These are phyloP conservation scores for Gymnogyps californianus DNA, from an alignment of 2,113 vertebrate species.

Conservation along the genomic window DNA sequence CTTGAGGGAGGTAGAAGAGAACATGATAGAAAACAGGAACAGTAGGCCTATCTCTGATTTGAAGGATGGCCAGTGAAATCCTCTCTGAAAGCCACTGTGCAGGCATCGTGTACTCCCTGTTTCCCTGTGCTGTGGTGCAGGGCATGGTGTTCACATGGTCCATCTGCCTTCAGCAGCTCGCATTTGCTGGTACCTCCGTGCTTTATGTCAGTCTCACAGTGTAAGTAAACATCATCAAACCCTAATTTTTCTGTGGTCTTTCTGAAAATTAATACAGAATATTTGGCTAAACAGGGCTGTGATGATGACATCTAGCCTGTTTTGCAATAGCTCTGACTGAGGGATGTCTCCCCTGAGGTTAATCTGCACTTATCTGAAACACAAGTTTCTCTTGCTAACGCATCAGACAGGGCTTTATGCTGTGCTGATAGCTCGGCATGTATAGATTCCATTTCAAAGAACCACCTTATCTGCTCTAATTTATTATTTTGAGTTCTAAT, in stretches of 20 bases:
- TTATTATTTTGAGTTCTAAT: constrained; percentile 15
- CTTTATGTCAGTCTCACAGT: neutral
- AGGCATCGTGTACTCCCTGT: neutral
- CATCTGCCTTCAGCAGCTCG: neutral
- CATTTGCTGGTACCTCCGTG: neutral
- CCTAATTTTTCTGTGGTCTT: neutral
- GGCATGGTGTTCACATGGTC: neutral
- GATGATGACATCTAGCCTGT: neutral
- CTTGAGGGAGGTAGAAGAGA: neutral
- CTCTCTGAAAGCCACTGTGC: neutral
- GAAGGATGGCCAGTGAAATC: neutral
- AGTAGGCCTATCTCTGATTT: neutral
- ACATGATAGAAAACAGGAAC: neutral
- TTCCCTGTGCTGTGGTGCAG: neutral
- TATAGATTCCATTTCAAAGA: constrained; percentile 6
- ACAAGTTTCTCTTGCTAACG: neutral
- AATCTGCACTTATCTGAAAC: neutral
- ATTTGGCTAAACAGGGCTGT: neutral
- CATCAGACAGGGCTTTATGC: neutral
- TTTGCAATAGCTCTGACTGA: neutral
- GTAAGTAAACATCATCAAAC: neutral
- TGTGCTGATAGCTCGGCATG: neutral
- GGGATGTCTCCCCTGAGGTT: neutral
- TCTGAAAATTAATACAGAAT: neutral
- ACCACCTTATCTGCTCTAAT: neutral